Conservation (phyloP, 2,113 vertebrate genomes). For the Herpetotheres cachinnans region DNA sequence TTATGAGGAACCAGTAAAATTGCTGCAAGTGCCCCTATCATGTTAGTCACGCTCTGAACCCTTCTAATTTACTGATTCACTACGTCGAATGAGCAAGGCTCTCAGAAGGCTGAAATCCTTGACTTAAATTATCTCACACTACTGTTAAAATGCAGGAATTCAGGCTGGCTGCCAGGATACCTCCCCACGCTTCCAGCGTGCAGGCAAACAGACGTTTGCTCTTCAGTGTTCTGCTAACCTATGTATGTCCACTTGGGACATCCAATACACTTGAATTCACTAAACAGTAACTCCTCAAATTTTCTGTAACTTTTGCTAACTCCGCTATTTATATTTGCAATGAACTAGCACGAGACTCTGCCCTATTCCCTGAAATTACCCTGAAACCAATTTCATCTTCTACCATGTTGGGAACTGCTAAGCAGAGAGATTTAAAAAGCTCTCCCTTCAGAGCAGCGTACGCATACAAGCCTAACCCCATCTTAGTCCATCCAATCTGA, state of each 20-base stretch:
- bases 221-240: neutral
- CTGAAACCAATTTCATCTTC: neutral
- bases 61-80: neutral
- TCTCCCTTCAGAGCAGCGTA: neutral
- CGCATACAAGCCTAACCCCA: neutral
- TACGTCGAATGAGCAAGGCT: neutral
- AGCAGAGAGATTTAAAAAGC: neutral
- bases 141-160: neutral
- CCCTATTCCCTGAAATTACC: neutral
- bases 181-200: neutral
- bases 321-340: neutral
- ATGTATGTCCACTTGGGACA: neutral
- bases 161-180: neutral
- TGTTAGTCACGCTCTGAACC: neutral
- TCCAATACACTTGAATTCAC: neutral
- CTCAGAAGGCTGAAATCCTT: neutral
- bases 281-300: neutral
- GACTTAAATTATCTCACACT: neutral
- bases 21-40: neutral
- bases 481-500: neutral
- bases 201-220: neutral
- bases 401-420: neutral
- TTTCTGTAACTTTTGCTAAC: neutral
- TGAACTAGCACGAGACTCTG: neutral
- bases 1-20: neutral